Conservation (phyloP, 2,113 vertebrate genomes). For the Ciconia boyciana region DNA sequence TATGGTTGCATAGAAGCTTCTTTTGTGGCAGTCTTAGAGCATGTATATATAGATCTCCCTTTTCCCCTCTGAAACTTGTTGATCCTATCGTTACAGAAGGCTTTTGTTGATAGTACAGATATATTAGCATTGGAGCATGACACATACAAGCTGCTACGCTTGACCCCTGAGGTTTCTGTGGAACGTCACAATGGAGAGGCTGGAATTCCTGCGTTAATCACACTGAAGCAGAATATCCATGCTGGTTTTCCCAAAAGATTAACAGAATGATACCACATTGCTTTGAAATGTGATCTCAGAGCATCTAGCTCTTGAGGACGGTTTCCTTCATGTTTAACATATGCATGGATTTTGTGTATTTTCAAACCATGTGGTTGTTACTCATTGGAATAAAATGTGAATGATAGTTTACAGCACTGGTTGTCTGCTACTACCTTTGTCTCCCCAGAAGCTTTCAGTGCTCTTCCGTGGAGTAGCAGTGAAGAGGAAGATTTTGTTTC, state of each 20-base stretch:
- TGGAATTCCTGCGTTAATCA: constrained; percentile 20
- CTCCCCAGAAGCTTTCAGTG: neutral
- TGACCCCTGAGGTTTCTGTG: neutral
- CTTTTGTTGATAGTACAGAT: neutral
- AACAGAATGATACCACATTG: neutral
- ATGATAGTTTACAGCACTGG: neutral
- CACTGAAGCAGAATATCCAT: neutral
- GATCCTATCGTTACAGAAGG: neutral
- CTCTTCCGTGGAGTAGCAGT: neutral
- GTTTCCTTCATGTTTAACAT: neutral
- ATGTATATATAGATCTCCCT: neutral
- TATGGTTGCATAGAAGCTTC: neutral
- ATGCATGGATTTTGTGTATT: neutral
- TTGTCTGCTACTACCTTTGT: neutral
- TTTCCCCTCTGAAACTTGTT: neutral
- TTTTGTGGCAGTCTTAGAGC: neutral
- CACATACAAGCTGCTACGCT: neutral
- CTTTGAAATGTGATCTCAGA: constrained; percentile 42
- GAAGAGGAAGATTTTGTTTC: neutral
- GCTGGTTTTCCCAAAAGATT: constrained; percentile 24
- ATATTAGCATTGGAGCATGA: neutral
- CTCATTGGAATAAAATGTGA: neutral
- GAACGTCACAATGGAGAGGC: neutral
- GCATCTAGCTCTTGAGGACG: neutral
- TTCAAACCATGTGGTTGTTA: neutral